Conservation (phyloP, 1,140 invertebrate genomes). For the Reticulitermes speratus region DNA sequence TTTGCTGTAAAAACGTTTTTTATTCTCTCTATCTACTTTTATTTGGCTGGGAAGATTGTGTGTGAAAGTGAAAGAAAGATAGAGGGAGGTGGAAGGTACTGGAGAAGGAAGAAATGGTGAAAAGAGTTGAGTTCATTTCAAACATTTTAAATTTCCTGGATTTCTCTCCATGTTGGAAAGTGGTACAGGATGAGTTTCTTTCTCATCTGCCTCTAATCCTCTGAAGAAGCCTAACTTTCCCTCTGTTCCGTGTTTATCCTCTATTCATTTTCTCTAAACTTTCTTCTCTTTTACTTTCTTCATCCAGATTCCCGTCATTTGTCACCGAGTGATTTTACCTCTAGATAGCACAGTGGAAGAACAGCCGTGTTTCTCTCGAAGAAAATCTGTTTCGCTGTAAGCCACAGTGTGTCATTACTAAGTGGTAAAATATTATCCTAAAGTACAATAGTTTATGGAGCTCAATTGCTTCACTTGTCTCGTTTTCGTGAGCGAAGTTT, state of each 20-base stretch:
- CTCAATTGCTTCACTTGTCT: too few species aligned
- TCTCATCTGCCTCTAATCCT: background rate
- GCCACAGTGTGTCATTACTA: too few species aligned
- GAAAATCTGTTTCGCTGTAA: too few species aligned
- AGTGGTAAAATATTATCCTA: too few species aligned
- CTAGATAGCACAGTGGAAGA: too few species aligned
- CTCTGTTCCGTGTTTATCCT: background rate
- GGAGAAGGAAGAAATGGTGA: background rate
- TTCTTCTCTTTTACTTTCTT: background rate
- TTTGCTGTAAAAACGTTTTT: background rate
- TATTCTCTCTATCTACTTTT: background rate
- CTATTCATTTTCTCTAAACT: background rate
- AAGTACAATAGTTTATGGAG: too few species aligned
- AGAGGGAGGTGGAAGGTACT: background rate
- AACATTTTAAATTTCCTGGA: conserved; percentile 2
- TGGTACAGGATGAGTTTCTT: background rate
- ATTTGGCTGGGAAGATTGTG: background rate
- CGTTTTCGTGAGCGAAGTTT: too few species aligned
- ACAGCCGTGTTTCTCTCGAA: too few species aligned
- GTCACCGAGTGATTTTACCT: background rate
- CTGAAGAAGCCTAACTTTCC: background rate
- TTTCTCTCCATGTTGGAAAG: background rate
- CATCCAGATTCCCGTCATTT: background rate
- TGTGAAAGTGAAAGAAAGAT: background rate
- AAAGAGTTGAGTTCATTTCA: background rate